Percentiles rank a stretch among this genome's conserved stretches.
Evolutionary conservation across 2,797 vertebrate species (phyloP).

Genomic region (Echiichthys vipera): DNA sequence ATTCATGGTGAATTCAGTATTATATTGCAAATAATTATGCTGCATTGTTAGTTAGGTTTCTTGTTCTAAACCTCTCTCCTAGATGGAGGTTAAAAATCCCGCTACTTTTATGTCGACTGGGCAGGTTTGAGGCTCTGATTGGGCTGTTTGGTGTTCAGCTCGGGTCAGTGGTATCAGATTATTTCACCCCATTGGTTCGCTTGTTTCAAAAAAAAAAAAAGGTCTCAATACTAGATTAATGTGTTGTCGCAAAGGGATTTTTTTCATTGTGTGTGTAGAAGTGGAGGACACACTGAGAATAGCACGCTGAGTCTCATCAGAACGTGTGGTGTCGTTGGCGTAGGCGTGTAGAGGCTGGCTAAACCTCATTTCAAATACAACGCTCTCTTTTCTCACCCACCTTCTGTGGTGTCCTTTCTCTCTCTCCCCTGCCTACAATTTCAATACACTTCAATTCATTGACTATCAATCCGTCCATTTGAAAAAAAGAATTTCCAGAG

Average conservation of each 20-base stretch:
- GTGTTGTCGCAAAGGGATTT: slow-evolving; percentile 7
- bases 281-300: slow-evolving; percentile 59
- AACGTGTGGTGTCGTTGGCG: slow-evolving; percentile 49
- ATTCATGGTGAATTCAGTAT: not conserved
- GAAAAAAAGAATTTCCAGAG: slow-evolving; percentile 7
- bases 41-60: not conserved
- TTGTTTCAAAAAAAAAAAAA: slow-evolving; percentile 1
- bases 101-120: not conserved
- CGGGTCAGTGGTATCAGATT: slow-evolving; percentile 1
- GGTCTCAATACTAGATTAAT: slow-evolving; percentile 14
- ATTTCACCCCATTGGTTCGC: slow-evolving; percentile 24
- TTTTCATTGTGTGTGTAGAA: slow-evolving; percentile 11
- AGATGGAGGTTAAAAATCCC: not conserved
- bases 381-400: slow-evolving; percentile 6
- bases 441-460: slow-evolving; percentile 25
- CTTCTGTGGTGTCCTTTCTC: not conserved
- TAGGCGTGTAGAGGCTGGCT: slow-evolving; percentile 34
- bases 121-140: slow-evolving; percentile 1
- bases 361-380: slow-evolving; percentile 42
- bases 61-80: not conserved
- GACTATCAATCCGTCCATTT: slow-evolving; percentile 37
- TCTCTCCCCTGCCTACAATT: not conserved
- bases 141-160: not conserved
- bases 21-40: not conserved
- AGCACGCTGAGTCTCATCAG: slow-evolving; percentile 66